Evolutionary conservation across 2,113 vertebrate species (phyloP).

Genomic region (Pterocles burchelli): DNA sequence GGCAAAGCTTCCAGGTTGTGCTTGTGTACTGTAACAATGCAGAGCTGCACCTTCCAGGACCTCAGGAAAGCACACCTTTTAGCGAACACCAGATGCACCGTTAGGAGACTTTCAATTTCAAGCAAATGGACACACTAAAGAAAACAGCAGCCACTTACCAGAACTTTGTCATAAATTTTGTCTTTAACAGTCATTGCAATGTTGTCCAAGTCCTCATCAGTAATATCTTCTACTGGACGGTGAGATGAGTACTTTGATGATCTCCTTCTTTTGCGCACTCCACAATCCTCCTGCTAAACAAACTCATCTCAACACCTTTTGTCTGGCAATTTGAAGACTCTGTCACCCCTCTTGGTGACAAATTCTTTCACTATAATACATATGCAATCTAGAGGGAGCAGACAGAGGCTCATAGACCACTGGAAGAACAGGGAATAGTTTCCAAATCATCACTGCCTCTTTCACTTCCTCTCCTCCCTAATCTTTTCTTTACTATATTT

Average conservation of each 20-base stretch:
- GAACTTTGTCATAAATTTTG: constrained; percentile 93
- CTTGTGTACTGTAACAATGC: not conserved
- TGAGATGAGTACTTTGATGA: constrained; percentile 51
- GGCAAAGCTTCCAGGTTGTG: not conserved
- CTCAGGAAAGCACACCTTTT: not conserved
- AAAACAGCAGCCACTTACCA: constrained; percentile 75
- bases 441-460: not conserved
- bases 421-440: not conserved
- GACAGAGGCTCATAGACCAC: not conserved
- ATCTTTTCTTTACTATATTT: not conserved
- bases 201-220: constrained; percentile 90
- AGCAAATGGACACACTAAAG: not conserved
- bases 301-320: constrained; percentile 44
- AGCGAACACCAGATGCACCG: not conserved
- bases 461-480: not conserved
- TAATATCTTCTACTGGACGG: constrained; percentile 88
- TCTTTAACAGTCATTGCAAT: constrained; percentile 88
- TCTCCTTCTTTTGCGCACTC: constrained; percentile 66
- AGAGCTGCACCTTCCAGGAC: not conserved
- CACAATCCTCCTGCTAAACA: constrained; percentile 65
- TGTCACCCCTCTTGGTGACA: not conserved
- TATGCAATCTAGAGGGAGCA: not conserved
- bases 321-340: not conserved
- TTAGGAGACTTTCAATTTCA: not conserved
- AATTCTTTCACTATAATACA: not conserved